phyloP scores from a whole-genome alignment of 1,140 invertebrate species.

The Eubasilissa regina region DNA sequence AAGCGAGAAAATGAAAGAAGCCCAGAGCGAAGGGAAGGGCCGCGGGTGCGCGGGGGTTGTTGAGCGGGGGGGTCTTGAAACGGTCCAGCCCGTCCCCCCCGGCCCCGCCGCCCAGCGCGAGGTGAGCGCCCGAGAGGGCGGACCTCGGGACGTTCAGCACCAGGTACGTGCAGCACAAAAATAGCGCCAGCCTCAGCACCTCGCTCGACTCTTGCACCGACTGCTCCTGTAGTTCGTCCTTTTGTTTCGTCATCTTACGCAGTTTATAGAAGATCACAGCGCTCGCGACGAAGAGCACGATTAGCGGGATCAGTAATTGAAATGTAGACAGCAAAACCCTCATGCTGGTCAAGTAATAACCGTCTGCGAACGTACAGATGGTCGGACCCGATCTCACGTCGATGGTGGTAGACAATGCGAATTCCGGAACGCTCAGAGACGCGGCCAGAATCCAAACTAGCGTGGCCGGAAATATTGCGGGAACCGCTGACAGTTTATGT shows the following conservation, averaged over 20 bases:
- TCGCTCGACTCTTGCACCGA: slow-evolving; percentile 61
- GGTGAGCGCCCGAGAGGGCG: slow-evolving; percentile 62
- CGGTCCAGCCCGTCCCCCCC: slow-evolving; percentile 52
- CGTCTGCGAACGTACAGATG: slow-evolving; percentile 66
- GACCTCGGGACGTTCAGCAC: slow-evolving; percentile 66
- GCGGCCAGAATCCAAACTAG: slow-evolving; percentile 73
- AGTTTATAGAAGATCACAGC: slow-evolving; percentile 64
- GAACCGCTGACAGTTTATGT: slow-evolving; percentile 65
- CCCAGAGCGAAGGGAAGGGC: slow-evolving; percentile 63
- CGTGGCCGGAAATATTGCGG: slow-evolving; percentile 69
- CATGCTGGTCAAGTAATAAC: slow-evolving; percentile 66
- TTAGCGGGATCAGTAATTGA: slow-evolving; percentile 66
- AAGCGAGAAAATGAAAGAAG: slow-evolving; percentile 62
- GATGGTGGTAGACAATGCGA: slow-evolving; percentile 66
- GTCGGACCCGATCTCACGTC: slow-evolving; percentile 62
- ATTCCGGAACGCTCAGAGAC: slow-evolving; percentile 73
- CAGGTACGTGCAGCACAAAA: slow-evolving; percentile 65
- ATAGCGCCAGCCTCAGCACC: slow-evolving; percentile 67
- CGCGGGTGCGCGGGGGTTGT: slow-evolving; percentile 41
- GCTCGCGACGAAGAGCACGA: slow-evolving; percentile 63
- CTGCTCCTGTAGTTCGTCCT: slow-evolving; percentile 59
- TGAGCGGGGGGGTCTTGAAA: slow-evolving; percentile 55
- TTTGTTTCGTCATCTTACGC: slow-evolving; percentile 60
- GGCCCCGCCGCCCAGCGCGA: slow-evolving; percentile 60
- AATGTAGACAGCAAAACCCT: slow-evolving; percentile 67